phyloP scores from a whole-genome alignment of 2,113 vertebrate species.

The Pycnonotus jocosus region DNA sequence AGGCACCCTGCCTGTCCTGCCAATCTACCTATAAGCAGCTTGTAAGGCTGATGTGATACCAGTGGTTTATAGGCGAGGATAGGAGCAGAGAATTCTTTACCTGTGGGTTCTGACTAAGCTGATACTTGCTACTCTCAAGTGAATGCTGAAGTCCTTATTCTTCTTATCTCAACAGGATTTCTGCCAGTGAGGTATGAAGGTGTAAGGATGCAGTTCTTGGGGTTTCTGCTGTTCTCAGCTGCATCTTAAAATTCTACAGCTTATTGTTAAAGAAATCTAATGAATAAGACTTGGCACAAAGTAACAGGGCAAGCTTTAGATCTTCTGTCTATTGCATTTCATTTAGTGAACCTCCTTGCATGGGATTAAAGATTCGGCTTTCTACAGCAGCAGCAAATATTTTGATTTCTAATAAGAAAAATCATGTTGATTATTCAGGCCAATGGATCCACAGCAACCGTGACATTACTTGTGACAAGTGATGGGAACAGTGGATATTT shows the following conservation, averaged over 20 bases:
- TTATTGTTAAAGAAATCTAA: constrained; percentile 9
- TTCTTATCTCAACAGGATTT: background rate
- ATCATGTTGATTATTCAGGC: constrained; percentile 41
- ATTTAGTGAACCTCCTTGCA: constrained; percentile 5
- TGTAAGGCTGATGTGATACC: background rate
- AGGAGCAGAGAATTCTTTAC: background rate
- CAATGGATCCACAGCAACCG: constrained; percentile 28
- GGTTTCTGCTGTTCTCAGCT: constrained; percentile 5
- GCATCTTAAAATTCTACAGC: background rate
- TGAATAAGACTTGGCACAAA: background rate
- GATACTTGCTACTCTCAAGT: background rate
- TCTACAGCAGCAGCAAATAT: constrained; percentile 1
- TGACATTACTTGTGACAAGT: constrained; percentile 57
- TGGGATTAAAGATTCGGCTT: background rate
- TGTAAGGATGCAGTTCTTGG: background rate
- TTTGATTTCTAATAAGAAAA: constrained; percentile 39
- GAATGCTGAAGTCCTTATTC: background rate
- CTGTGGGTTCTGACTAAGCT: background rate
- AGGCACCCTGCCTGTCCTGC: background rate
- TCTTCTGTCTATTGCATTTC: constrained; percentile 3
- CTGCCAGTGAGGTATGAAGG: background rate
- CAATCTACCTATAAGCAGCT: background rate
- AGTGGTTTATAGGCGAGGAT: background rate
- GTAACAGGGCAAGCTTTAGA: background rate
- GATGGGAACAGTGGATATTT: constrained; percentile 16